A percentile compares a stretch with the other conserved stretches of the same genome.
Conservation (phyloP, 2,113 vertebrate genomes). For the Hippocampus mohnikei region DNA sequence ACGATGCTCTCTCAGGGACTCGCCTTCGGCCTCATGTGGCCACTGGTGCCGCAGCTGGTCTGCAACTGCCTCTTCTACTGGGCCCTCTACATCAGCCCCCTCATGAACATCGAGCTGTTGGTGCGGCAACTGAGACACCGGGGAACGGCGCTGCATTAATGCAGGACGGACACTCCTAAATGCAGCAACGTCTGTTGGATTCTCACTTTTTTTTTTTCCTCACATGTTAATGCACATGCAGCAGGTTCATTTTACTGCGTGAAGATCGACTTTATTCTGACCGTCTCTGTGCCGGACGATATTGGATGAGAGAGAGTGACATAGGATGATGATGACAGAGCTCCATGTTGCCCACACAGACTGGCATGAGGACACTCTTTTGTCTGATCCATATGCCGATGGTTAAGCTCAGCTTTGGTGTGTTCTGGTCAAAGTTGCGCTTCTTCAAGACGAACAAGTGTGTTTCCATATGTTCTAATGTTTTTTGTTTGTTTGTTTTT, state of each 20-base stretch:
- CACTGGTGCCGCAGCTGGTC: conserved; percentile 87
- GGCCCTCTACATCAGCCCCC: conserved; percentile 90
- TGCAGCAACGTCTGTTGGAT: not conserved
- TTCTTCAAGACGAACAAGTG: not conserved
- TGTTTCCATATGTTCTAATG: not conserved
- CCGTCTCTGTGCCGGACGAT: conserved; percentile 13
- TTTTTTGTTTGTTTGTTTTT: not conserved
- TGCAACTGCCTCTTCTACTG: conserved; percentile 95
- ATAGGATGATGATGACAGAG: not conserved
- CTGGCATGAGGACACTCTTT: conserved; percentile 1
- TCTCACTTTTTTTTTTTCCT: not conserved
- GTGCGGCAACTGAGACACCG: conserved; percentile 83
- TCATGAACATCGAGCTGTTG: conserved; percentile 89
- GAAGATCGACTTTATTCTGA: not conserved
- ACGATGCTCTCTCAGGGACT: conserved; percentile 84
- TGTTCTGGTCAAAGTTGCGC: conserved; percentile 1
- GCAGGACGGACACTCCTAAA: not conserved
- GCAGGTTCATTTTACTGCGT: not conserved
- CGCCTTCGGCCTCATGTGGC: conserved; percentile 87
- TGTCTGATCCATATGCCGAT: not conserved
- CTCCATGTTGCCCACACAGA: conserved; percentile 27
- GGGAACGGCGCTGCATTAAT: conserved; percentile 66
- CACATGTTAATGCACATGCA: not conserved
- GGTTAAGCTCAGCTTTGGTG: not conserved
- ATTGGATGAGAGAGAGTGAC: conserved; percentile 1